phyloP scores from a whole-genome alignment of 2,113 vertebrate genomes.

The Zosterops japonicus region DNA sequence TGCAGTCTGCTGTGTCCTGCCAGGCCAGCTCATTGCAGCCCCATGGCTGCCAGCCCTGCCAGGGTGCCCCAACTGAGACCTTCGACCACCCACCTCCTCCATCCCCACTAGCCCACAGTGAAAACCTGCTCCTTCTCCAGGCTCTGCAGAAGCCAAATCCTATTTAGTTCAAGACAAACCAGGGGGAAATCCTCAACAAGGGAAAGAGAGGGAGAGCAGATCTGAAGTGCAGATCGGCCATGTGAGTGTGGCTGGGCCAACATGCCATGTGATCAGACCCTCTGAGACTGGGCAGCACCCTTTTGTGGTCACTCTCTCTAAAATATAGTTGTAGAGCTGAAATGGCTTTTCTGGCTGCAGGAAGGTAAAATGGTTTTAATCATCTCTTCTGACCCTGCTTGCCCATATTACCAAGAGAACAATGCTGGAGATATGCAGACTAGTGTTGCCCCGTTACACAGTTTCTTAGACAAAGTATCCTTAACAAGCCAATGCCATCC shows the following conservation, averaged over 20 bases:
- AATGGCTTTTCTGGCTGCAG: background rate
- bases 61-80: accelerated
- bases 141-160: background rate
- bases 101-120: accelerated
- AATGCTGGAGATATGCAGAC: background rate
- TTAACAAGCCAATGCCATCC: background rate
- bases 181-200: background rate
- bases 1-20: background rate
- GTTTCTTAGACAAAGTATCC: background rate
- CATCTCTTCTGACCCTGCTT: background rate
- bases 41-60: background rate
- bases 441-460: background rate
- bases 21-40: background rate
- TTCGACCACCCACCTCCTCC: background rate
- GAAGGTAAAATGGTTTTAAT: background rate
- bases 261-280: accelerated
- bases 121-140: background rate
- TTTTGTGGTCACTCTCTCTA: background rate
- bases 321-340: background rate
- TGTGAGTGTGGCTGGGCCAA: background rate
- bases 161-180: background rate
- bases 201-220: background rate
- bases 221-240: background rate
- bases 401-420: background rate
- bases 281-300: background rate